phyloP scores from a whole-genome alignment of 2,797 vertebrate species.

The Sebastes wilsoni region DNA sequence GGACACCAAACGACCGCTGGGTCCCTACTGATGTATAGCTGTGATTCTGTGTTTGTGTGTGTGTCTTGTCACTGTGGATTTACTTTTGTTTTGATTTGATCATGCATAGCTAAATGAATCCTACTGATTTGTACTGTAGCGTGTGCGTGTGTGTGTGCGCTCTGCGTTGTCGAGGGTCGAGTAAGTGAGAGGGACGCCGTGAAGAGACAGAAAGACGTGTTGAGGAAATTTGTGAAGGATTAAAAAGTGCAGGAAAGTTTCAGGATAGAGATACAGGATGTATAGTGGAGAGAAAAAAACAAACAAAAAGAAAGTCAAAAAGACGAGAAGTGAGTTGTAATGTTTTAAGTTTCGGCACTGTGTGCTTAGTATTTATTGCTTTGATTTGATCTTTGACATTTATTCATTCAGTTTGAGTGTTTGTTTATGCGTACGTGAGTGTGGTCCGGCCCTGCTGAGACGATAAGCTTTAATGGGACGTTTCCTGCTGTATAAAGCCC shows the following conservation, averaged over 20 bases:
- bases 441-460: slow-evolving; percentile 74
- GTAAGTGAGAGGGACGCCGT: slow-evolving; percentile 47
- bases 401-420: slow-evolving; percentile 42
- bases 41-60: slow-evolving; percentile 53
- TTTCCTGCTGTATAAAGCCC: slow-evolving; percentile 20
- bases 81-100: slow-evolving; percentile 60
- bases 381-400: slow-evolving; percentile 50
- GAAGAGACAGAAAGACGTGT: slow-evolving; percentile 17
- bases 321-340: slow-evolving; percentile 22
- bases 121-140: slow-evolving; percentile 76
- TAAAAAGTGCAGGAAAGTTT: slow-evolving; percentile 24
- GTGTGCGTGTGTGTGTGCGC: neutral
- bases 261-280: slow-evolving; percentile 18
- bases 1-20: slow-evolving; percentile 69
- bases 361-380: slow-evolving; percentile 81
- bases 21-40: slow-evolving; percentile 74
- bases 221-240: neutral
- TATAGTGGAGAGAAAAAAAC: neutral
- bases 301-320: slow-evolving; percentile 9
- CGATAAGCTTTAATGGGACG: slow-evolving; percentile 63
- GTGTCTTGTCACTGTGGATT: slow-evolving; percentile 65
- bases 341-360: slow-evolving; percentile 71
- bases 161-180: slow-evolving; percentile 29
- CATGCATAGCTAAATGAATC: slow-evolving; percentile 48
- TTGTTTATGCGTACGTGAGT: slow-evolving; percentile 27